phyloP scores from a whole-genome alignment of 2,113 vertebrate genomes.

The Myotis brandtii region DNA sequence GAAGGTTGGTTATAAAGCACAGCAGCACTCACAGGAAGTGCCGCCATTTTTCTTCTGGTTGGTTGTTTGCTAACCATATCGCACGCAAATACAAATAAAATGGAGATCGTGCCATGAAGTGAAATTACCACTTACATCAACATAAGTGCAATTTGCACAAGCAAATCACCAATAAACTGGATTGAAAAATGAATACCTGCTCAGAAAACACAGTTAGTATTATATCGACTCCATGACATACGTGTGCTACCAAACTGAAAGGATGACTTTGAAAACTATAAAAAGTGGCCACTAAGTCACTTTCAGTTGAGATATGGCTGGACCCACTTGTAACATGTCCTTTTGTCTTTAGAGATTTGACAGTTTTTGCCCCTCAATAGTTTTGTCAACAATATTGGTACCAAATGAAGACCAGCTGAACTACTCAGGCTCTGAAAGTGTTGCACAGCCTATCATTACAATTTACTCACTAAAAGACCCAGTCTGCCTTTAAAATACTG shows the following conservation, averaged over 20 bases:
- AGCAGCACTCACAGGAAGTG: not conserved
- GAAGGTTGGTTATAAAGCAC: not conserved
- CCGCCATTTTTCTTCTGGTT: not conserved
- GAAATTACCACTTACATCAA: not conserved
- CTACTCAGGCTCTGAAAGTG: not conserved
- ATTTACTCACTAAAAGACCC: not conserved
- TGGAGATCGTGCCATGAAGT: not conserved
- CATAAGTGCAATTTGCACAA: not conserved
- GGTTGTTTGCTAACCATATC: not conserved
- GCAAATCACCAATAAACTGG: not conserved
- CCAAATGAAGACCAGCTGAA: not conserved
- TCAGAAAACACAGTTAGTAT: not conserved
- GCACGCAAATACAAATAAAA: not conserved
- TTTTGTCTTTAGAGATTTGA: not conserved
- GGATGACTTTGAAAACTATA: not conserved
- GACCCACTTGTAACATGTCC: not conserved
- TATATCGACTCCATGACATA: not conserved
- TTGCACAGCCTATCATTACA: not conserved
- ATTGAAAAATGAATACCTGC: not conserved
- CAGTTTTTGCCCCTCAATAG: not conserved
- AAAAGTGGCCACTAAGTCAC: not conserved
- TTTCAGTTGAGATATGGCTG: not conserved
- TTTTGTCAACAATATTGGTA: not conserved
- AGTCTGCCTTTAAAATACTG: not conserved
- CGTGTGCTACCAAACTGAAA: not conserved